phyloP scores from a whole-genome alignment of 2,888 invertebrate species.

The Nemurella pictetii region DNA sequence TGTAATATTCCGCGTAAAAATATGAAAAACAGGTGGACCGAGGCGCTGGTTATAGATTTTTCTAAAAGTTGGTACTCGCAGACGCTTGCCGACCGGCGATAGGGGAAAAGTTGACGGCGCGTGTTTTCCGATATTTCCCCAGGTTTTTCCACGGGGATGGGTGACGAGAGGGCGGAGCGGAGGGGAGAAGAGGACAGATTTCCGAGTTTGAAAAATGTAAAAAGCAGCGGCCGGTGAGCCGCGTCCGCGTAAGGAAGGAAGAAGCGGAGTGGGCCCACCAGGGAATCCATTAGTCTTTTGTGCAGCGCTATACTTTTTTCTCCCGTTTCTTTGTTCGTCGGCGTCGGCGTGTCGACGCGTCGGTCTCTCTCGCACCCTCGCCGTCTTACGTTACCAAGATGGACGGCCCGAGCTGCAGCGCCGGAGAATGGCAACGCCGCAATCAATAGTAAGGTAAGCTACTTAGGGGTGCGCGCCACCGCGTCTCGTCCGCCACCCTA shows the following conservation, averaged over 20 bases:
- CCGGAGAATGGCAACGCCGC: neutral
- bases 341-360: neutral
- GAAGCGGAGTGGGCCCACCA: neutral
- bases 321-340: conserved; percentile 26
- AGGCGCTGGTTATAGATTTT: conserved; percentile 10
- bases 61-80: conserved; percentile 15
- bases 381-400: conserved; percentile 15
- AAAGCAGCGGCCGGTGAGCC: conserved; percentile 7
- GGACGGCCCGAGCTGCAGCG: neutral
- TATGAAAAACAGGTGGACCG: conserved; percentile 29
- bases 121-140: conserved; percentile 13
- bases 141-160: conserved; percentile 1
- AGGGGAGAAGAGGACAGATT: conserved; percentile 28
- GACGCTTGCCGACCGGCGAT: neutral
- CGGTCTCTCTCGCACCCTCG: conserved; percentile 1
- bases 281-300: conserved; percentile 31
- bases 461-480: conserved; percentile 18
- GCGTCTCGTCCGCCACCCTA: conserved; percentile 8
- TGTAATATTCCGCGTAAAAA: conserved; percentile 18
- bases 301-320: conserved; percentile 2
- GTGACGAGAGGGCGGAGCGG: neutral
- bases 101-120: conserved; percentile 12
- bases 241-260: conserved; percentile 9
- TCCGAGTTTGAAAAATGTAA: conserved; percentile 31
- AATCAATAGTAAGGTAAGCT: conserved; percentile 32